These are phyloP conservation scores for Thelohanellus kitauei DNA, from an alignment of 30 jellyfish, hydroid and myxozoan species.

Conservation along the genomic window DNA sequence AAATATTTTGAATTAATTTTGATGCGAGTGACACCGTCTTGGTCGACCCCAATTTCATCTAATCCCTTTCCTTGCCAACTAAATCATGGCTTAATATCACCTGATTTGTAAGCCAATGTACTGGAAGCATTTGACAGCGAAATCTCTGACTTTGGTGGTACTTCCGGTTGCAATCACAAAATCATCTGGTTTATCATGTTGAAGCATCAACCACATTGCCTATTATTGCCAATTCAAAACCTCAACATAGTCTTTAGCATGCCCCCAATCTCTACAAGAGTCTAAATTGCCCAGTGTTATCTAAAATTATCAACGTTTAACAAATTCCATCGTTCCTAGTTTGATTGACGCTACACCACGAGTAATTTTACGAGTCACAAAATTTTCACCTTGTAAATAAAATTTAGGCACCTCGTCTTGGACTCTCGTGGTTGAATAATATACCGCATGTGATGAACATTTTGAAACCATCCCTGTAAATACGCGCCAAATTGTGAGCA, in stretches of 20 bases:
- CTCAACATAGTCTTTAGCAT: slow-evolving; percentile 68
- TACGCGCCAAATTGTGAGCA: slow-evolving; percentile 50
- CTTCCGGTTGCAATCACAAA: slow-evolving; percentile 76
- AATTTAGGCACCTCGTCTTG: slow-evolving; percentile 77
- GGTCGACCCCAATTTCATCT: neutral
- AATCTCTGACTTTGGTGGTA: slow-evolving; percentile 62
- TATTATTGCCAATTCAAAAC: slow-evolving; percentile 14
- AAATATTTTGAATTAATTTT: too few relatives aligned
- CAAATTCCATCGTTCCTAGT: too few relatives aligned
- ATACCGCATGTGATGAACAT: slow-evolving; percentile 56
- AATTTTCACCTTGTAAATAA: too few relatives aligned
- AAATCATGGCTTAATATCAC: too few relatives aligned
- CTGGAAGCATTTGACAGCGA: slow-evolving; percentile 39
- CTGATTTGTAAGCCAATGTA: slow-evolving; percentile 24
- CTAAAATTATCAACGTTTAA: slow-evolving; percentile 11
- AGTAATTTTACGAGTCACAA: slow-evolving; percentile 81
- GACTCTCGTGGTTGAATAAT: slow-evolving; percentile 79
- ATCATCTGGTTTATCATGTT: slow-evolving; percentile 58
- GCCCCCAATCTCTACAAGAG: slow-evolving; percentile 97
- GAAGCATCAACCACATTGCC: slow-evolving; percentile 98
- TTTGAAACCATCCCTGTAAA: slow-evolving; percentile 74
- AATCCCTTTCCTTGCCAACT: neutral
- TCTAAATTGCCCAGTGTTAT: slow-evolving; percentile 59
- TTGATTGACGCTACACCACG: slow-evolving; percentile 75
- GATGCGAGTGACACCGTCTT: neutral